Percentiles rank a stretch among this genome's conserved stretches.
phyloP scores from a whole-genome alignment of 1,140 invertebrate genomes.

The Galleria mellonella region DNA sequence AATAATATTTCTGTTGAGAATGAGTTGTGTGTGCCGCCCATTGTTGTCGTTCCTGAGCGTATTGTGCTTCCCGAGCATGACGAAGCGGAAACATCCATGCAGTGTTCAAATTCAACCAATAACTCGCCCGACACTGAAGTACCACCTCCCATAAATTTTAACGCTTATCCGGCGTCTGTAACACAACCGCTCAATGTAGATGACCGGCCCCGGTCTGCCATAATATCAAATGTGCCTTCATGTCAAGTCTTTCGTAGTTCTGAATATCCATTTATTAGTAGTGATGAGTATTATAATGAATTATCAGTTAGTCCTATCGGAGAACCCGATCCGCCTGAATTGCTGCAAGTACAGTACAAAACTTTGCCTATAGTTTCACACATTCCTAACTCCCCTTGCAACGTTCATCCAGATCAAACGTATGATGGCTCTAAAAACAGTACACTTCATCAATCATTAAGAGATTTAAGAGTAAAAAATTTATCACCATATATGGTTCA shows the following conservation, averaged over 20 bases:
- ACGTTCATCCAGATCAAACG: conserved; percentile 49
- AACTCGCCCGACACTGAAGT: conserved; percentile 51
- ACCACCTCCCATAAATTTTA: conserved; percentile 61
- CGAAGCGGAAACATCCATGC: conserved; percentile 57
- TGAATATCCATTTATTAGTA: conserved; percentile 29
- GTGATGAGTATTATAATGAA: conserved; percentile 41
- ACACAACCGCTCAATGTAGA: conserved; percentile 16
- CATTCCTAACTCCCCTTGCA: conserved; percentile 60
- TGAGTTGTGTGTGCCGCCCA: conserved; percentile 40
- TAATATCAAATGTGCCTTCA: conserved; percentile 52
- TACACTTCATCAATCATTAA: conserved; percentile 34
- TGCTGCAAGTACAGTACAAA: conserved; percentile 64
- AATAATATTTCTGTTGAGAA: conserved; percentile 41
- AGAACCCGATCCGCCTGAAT: conserved; percentile 49
- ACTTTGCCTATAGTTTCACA: conserved; percentile 63
- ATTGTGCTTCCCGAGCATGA: conserved; percentile 48
- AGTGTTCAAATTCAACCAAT: conserved; percentile 50
- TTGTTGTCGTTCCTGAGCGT: conserved; percentile 51
- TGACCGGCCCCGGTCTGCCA: conserved; percentile 21
- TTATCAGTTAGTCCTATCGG: conserved; percentile 44
- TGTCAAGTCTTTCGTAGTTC: conserved; percentile 43
- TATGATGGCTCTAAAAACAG: conserved; percentile 23
- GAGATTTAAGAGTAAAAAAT: conserved; percentile 43
- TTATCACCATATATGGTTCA: conserved; percentile 52
- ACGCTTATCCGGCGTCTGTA: conserved; percentile 37